A percentile compares a stretch with the other conserved stretches of the same genome.
phyloP scores from a whole-genome alignment of 2,797 vertebrate genomes.

The Acestrorhynchus altus region DNA sequence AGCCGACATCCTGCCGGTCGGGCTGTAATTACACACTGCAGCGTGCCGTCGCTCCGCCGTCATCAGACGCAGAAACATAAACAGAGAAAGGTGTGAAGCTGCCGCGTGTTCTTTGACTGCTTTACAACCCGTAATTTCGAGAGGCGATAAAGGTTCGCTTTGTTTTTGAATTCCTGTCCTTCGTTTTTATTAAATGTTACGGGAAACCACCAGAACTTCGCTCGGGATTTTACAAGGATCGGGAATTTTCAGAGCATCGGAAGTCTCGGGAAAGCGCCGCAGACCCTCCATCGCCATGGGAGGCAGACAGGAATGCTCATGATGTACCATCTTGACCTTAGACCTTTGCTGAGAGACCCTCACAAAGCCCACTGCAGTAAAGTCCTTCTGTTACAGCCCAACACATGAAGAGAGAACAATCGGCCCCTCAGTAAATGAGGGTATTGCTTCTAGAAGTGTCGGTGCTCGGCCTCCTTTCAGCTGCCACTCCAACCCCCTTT shows the following conservation, averaged over 20 bases:
- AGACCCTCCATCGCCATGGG: constrained; percentile 47
- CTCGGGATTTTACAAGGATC: too few relatives aligned
- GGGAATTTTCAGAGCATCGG: not conserved
- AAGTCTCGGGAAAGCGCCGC: not conserved
- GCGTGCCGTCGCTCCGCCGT: constrained; percentile 31
- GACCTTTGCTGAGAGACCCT: constrained; percentile 54
- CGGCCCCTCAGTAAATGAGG: constrained; percentile 58
- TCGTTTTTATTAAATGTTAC: not conserved
- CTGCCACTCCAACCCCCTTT: constrained; percentile 38
- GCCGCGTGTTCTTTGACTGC: constrained; percentile 18
- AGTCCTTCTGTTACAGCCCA: constrained; percentile 61
- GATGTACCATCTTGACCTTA: constrained; percentile 59
- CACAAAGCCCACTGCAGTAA: constrained; percentile 62
- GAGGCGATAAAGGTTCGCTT: not conserved
- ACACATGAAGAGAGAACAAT: constrained; percentile 64
- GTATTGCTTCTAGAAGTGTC: constrained; percentile 53
- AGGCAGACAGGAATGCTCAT: constrained; percentile 60
- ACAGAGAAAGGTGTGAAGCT: constrained; percentile 5
- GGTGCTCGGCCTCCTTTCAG: constrained; percentile 63
- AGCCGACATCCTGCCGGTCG: constrained; percentile 19
- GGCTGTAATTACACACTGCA: constrained; percentile 45
- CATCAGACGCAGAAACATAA: constrained; percentile 23
- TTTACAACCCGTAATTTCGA: not conserved
- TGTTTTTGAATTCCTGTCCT: not conserved
- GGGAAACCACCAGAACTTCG: not conserved